Evolutionary conservation across 2,888 invertebrate species (phyloP).

Genomic region (Aporophyla nigra): DNA sequence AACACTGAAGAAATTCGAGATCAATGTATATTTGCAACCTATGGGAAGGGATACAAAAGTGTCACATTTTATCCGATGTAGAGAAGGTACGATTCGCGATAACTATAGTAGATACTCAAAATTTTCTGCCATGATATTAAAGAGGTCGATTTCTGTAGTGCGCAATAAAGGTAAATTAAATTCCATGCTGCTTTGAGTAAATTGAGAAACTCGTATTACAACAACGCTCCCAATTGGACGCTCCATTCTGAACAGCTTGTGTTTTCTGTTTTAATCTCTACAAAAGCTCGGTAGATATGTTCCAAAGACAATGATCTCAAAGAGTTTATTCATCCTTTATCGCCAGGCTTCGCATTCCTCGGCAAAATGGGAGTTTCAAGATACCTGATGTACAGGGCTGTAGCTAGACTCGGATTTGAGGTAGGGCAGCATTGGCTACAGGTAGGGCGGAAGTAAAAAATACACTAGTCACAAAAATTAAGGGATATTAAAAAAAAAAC

Average conservation of each 20-base stretch:
- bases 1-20: conserved; percentile 35
- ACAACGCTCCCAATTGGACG: neutral
- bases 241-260: conserved; percentile 10
- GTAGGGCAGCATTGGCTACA: no score
- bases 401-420: no score
- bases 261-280: conserved; percentile 9
- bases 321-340: conserved; percentile 27
- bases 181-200: conserved; percentile 11
- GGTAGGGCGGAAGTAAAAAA: no score
- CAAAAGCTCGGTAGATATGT: conserved; percentile 5
- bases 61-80: no score
- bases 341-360: neutral
- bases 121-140: neutral
- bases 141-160: neutral
- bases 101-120: neutral
- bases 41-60: neutral
- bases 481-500: no score
- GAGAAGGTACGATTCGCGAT: neutral
- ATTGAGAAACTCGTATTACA: conserved; percentile 29
- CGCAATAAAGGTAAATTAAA: conserved; percentile 6
- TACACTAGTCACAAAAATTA: no score
- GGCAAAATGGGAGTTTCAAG: conserved; percentile 34
- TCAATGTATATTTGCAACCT: neutral
- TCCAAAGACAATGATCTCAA: conserved; percentile 23
- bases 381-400: no score